Base-by-base conservation (phyloP, 2,888 invertebrate species). In the Octonoba sinensis region DNA sequence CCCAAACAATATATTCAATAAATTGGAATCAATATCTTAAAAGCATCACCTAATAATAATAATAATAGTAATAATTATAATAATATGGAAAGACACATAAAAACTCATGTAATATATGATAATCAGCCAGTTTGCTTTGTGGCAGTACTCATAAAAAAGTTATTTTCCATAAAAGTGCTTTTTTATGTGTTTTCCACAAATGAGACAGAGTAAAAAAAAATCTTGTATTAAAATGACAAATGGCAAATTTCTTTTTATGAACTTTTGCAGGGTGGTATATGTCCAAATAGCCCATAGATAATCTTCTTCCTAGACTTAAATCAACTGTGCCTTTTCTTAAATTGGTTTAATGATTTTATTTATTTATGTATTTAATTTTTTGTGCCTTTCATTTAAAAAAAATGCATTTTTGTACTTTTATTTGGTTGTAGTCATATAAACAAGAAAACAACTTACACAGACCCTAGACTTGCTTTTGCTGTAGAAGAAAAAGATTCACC, bases 381-480 rank as follows among this genome's bases (percentile, higher is more conserved):
- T 3, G 15, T 54, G 16, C 18, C 4, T 54, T 18, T 54, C 54
- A 54, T 54, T 54, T 54, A 57, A 20, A n/a, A 54, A 16, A 4
- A 22, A 1, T 59, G 3, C 15, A 62, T 62, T 62, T 27, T 27
- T 27, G 36, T 36, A 36, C 11, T 36, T 36, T 36, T 54, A 20
- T 70, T 15, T 27, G 46, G 72, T 86, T 86, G 11, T 85, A 90
- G 89, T 85, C 93, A 93, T 86, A 91, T 92, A 85, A 94, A 94
- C 87, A 92, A 93, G 60, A 92, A 92, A 81, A 94, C 93, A 47
- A 96, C 96, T 0, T 94, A 93, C 87, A 93, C 95, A 0, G 97
- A 98, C 90, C 97, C 98, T 2, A 91, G 97, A 83, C 89, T 97
- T 83, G 97, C 97, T 0, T 98, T 96, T 90, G 95, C 97, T 20